Percentiles rank a stretch among this genome's conserved stretches.
Conservation (phyloP, 92 coral and sea anemone species). For the Porites evermanni region DNA sequence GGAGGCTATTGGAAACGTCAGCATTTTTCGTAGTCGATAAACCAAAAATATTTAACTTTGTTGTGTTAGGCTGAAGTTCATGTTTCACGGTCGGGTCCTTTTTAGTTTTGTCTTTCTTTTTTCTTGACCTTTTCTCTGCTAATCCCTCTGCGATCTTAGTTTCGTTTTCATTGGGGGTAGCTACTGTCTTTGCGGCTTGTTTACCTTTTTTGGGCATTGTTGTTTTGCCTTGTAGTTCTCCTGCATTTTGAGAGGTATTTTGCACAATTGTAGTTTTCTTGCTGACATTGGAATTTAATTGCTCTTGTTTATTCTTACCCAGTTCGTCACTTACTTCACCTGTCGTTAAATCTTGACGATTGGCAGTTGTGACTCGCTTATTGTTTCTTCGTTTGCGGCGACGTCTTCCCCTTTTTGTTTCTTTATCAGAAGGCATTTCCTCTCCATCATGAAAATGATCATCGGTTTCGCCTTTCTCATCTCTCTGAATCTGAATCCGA, state of each 20-base stretch:
- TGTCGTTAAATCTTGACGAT: background rate
- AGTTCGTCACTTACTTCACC: background rate
- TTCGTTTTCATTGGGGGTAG: background rate
- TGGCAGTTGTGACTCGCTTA: background rate
- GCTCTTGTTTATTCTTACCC: background rate
- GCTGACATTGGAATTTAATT: background rate
- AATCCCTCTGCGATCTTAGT: background rate
- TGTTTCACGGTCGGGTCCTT: background rate
- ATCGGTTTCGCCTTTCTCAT: background rate
- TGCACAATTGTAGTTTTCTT: background rate
- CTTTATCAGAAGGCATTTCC: background rate
- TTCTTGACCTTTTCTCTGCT: background rate
- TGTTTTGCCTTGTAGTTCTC: background rate
- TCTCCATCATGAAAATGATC: background rate
- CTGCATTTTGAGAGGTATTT: background rate
- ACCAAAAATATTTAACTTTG: background rate
- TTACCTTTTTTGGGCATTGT: background rate
- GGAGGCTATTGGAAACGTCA: background rate
- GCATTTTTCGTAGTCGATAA: too few species aligned
- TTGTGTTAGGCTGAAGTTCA: background rate
- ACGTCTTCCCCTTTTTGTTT: conserved; percentile 13
- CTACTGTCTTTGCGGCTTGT: background rate
- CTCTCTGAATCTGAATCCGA: background rate
- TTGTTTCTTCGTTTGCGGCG: conserved; percentile 23
- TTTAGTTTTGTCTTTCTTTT: background rate